Evolutionary conservation across 2,113 vertebrate species (phyloP).

Genomic region (Setophaga kirtlandii): DNA sequence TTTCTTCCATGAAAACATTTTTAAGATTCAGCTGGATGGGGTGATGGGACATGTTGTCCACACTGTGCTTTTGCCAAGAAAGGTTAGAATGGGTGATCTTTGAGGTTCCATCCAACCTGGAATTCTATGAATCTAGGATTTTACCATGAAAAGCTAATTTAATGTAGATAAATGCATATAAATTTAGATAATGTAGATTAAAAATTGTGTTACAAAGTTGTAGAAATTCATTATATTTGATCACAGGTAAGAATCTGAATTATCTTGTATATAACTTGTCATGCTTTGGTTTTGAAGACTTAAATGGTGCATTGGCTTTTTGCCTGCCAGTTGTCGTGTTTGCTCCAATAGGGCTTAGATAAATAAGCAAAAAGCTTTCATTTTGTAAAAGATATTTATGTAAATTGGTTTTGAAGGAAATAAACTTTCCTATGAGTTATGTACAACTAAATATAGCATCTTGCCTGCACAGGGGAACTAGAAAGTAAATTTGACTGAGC

Average conservation of each 20-base stretch:
- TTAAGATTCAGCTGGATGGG: not conserved
- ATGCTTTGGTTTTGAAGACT: not conserved
- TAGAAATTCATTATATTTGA: not conserved
- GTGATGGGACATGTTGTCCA: not conserved
- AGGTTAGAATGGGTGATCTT: not conserved
- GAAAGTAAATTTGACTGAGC: not conserved
- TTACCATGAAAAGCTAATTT: not conserved
- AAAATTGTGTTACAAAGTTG: not conserved
- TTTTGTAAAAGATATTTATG: not conserved
- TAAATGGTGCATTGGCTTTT: not conserved
- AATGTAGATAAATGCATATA: not conserved
- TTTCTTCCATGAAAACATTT: not conserved
- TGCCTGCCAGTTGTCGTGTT: not conserved
- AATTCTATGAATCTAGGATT: not conserved
- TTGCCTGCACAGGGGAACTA: not conserved
- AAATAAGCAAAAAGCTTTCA: not conserved
- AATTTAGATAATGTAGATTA: not conserved
- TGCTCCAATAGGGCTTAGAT: not conserved
- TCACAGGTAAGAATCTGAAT: not conserved
- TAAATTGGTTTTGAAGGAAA: not conserved
- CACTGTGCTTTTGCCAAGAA: not conserved
- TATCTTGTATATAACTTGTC: not conserved
- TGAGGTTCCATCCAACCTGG: not conserved
- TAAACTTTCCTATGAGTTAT: not conserved
- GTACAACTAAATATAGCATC: not conserved